Percentiles rank a stretch among this genome's conserved stretches.
Evolutionary conservation across 2,113 vertebrate species (phyloP).

Genomic region (Columba janthina): DNA sequence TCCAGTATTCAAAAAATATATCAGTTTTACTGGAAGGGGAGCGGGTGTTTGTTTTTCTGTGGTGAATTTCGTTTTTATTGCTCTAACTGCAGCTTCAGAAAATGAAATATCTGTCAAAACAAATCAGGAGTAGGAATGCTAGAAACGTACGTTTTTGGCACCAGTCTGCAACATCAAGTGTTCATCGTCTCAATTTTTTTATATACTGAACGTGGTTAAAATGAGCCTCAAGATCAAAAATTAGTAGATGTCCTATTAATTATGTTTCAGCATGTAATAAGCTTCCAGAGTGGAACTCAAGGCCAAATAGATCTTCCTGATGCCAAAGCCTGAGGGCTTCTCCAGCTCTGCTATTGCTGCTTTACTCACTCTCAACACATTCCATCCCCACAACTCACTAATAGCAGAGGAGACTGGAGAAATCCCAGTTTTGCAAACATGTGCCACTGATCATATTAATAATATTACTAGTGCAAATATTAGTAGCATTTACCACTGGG

Average conservation of each 20-base stretch:
- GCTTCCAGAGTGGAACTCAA: not conserved
- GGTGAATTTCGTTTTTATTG: slow-evolving; percentile 55
- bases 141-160: not conserved
- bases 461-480: not conserved
- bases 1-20: slow-evolving; percentile 17
- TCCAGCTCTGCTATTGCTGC: not conserved
- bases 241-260: not conserved
- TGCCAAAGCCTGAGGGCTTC: slow-evolving; percentile 42
- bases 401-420: not conserved
- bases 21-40: slow-evolving; percentile 46
- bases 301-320: not conserved
- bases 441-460: not conserved
- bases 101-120: slow-evolving; percentile 54
- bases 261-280: not conserved
- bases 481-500: not conserved
- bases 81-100: slow-evolving; percentile 42
- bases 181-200: not conserved
- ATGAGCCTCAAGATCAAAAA: slow-evolving; percentile 17
- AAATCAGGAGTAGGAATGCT: slow-evolving; percentile 24
- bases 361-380: not conserved
- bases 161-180: not conserved
- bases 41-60: slow-evolving; percentile 59
- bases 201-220: not conserved
- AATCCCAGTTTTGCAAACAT: not conserved
- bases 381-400: not conserved